Percentiles rank a stretch among this genome's conserved stretches.
Evolutionary conservation across 2,113 vertebrate species (phyloP).

Genomic region (Scortum barcoo): DNA sequence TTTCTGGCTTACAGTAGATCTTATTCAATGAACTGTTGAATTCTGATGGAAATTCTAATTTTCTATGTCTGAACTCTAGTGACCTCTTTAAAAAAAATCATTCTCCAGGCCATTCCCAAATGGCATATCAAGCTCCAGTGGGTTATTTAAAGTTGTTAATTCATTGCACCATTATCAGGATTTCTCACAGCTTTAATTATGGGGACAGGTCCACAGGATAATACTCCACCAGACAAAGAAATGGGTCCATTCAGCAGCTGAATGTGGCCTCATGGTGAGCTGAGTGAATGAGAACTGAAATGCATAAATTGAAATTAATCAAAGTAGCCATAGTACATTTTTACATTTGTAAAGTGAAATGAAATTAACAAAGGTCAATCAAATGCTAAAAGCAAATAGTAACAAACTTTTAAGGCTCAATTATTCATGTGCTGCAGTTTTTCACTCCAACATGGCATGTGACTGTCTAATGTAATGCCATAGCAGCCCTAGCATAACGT

Average conservation of each 20-base stretch:
- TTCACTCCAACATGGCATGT: neutral
- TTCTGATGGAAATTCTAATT: constrained; percentile 13
- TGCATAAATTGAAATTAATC: constrained; percentile 19
- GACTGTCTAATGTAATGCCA: neutral
- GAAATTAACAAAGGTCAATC: constrained; percentile 29
- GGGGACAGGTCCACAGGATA: constrained; percentile 26
- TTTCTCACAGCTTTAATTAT: constrained; percentile 42
- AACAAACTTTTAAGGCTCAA: neutral
- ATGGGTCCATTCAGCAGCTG: constrained; percentile 29
- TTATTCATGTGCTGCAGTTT: neutral
- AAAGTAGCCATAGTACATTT: constrained; percentile 15
- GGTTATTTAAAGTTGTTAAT: constrained; percentile 51
- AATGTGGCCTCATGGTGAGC: constrained; percentile 13
- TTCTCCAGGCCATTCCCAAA: constrained; percentile 31
- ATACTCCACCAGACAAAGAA: constrained; percentile 26
- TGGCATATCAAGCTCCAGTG: constrained; percentile 23
- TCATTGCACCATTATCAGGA: constrained; percentile 30
- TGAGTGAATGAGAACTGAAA: constrained; percentile 32
- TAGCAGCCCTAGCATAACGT: neutral
- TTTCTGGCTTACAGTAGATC: constrained; percentile 11
- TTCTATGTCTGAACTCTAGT: constrained; percentile 1
- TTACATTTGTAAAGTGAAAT: constrained; percentile 25
- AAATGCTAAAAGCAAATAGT: neutral
- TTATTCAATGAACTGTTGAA: constrained; percentile 5
- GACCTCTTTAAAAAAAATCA: constrained; percentile 36